A percentile compares a stretch with the other conserved stretches of the same genome.
Conservation (phyloP, 2,888 invertebrate species). For the Drosophila ezoana region DNA sequence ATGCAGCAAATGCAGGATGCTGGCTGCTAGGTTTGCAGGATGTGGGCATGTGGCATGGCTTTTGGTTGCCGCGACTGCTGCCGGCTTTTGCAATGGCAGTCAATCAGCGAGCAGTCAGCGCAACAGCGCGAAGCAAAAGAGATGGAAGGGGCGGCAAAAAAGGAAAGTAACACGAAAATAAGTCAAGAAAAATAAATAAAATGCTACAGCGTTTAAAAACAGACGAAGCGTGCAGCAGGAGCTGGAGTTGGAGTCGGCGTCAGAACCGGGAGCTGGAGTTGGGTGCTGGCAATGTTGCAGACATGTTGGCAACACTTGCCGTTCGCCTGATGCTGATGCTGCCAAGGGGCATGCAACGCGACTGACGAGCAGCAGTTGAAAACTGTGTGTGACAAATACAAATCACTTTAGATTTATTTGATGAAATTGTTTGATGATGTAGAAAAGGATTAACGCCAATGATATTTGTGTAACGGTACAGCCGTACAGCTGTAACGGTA, state of each 20-base stretch:
- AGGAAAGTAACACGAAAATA: conserved; percentile 33
- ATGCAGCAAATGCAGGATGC: conserved; percentile 54
- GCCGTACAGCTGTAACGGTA: not conserved
- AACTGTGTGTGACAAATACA: conserved; percentile 80
- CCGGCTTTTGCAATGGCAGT: conserved; percentile 49
- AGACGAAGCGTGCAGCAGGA: conserved; percentile 59
- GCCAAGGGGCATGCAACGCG: conserved; percentile 32
- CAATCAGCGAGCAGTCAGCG: conserved; percentile 63
- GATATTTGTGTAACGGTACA: conserved; percentile 67
- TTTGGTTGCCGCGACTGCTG: conserved; percentile 18
- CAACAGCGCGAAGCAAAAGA: conserved; percentile 19
- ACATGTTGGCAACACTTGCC: conserved; percentile 54
- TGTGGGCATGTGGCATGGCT: conserved; percentile 34
- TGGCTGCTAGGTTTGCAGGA: not conserved
- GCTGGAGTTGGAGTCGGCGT: conserved; percentile 13
- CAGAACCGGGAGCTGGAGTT: conserved; percentile 10
- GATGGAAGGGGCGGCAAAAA: conserved; percentile 1
- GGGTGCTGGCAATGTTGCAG: conserved; percentile 44
- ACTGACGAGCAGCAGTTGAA: conserved; percentile 62
- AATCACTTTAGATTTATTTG: conserved; percentile 80
- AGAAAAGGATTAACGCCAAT: conserved; percentile 79
- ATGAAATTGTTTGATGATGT: conserved; percentile 81
- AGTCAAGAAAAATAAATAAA: conserved; percentile 55
- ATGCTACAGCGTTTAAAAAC: conserved; percentile 62
- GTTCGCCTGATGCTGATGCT: not conserved